Conservation (phyloP, 2,797 vertebrate genomes). For the Malacoraja senta region DNA sequence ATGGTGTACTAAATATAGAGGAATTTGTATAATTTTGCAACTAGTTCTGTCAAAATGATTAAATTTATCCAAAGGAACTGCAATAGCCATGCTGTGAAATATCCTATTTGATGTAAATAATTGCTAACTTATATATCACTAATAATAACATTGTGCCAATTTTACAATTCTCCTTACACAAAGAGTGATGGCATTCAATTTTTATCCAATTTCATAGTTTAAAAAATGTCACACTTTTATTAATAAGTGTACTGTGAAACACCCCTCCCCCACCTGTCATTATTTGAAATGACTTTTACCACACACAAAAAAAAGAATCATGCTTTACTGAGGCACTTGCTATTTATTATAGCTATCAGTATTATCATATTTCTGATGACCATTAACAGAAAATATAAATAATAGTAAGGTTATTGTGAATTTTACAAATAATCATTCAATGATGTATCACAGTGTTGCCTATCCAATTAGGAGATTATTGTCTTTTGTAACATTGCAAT, state of each 20-base stretch:
- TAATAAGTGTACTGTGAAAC: neutral
- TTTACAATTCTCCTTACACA: neutral
- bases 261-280: neutral
- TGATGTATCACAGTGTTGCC: neutral
- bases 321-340: neutral
- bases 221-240: slow-evolving; percentile 10
- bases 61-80: slow-evolving; percentile 13
- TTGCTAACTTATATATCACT: neutral
- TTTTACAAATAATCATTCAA: neutral
- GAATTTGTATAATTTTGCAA: neutral
- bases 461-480: neutral
- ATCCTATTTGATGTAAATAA: neutral
- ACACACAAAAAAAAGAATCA: neutral
- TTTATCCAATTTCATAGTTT: neutral
- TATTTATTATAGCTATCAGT: neutral
- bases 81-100: slow-evolving; percentile 23
- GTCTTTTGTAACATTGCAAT: neutral
- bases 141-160: neutral
- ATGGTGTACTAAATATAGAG: slow-evolving; percentile 15
- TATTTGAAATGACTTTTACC: neutral
- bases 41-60: slow-evolving; percentile 18
- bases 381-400: neutral
- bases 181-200: neutral
- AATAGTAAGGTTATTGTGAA: neutral
- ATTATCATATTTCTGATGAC: slow-evolving; percentile 7